Evolutionary conservation across 2,888 invertebrate genomes (phyloP).

Genomic region (Gandaritis pyraliata): DNA sequence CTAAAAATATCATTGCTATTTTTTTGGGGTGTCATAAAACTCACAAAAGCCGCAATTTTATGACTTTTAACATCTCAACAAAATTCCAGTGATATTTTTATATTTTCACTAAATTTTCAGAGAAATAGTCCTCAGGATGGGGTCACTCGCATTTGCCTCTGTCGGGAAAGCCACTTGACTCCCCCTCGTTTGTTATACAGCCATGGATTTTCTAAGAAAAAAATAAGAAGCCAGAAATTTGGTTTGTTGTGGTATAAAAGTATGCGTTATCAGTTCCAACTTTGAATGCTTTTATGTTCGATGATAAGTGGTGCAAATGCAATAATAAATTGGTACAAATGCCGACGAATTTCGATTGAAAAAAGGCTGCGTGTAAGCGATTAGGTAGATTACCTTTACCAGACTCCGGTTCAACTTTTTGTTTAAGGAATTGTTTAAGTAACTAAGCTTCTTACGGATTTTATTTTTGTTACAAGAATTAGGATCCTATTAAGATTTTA

Average conservation of each 20-base stretch:
- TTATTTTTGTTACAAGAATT: not conserved
- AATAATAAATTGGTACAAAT: no score
- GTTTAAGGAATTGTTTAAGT: not conserved
- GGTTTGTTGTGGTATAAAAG: slow-evolving; percentile 8
- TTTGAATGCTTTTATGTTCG: no score
- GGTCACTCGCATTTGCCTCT: slow-evolving; percentile 34
- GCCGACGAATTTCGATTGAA: no score
- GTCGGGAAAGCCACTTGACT: slow-evolving; percentile 42
- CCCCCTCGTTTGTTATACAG: slow-evolving; percentile 44
- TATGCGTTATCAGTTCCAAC: not conserved
- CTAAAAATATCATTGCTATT: no score
- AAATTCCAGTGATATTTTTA: no score
- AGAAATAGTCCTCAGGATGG: slow-evolving; percentile 1
- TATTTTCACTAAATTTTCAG: no score
- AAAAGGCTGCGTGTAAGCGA: no score
- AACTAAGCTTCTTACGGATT: not conserved
- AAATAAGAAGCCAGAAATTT: slow-evolving; percentile 15
- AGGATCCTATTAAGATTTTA: slow-evolving; percentile 1
- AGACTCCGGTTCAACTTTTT: not conserved
- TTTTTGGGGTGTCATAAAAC: no score
- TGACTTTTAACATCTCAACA: no score
- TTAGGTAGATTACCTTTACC: no score
- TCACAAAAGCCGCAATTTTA: no score
- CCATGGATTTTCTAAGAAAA: slow-evolving; percentile 38
- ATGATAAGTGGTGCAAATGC: no score